These are phyloP conservation scores for Drosophila longiperda DNA, from an alignment of 2,888 invertebrate species.

Conservation along the genomic window DNA sequence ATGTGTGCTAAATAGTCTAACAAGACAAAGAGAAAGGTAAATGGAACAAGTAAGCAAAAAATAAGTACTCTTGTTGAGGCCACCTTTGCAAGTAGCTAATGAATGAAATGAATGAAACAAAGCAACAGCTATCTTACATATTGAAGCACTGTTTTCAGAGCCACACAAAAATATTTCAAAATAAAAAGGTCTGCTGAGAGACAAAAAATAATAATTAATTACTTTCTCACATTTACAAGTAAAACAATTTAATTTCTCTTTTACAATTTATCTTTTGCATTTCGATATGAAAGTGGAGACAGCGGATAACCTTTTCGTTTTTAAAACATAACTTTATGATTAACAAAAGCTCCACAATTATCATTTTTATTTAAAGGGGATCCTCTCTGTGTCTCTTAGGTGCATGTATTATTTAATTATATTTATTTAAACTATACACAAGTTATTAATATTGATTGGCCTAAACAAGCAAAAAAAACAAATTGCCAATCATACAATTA, in stretches of 20 bases:
- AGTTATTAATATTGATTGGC: not conserved
- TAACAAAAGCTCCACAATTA: not conserved
- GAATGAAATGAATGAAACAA: not conserved
- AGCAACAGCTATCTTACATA: not conserved
- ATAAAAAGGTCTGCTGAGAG: not conserved
- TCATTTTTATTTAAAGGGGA: not conserved
- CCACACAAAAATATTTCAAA: not conserved
- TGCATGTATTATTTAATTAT: not conserved
- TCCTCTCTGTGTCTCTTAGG: not conserved
- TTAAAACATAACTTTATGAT: not conserved
- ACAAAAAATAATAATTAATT: not conserved
- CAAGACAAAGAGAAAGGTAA: conserved; percentile 26
- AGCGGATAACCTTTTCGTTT: not conserved
- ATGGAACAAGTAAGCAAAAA: conserved; percentile 5
- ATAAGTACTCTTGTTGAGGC: not conserved
- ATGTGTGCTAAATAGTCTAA: not conserved
- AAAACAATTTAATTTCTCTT: not conserved
- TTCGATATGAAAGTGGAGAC: not conserved
- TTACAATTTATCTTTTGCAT: not conserved
- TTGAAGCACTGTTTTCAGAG: not conserved
- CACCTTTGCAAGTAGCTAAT: not conserved
- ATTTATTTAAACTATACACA: not conserved
- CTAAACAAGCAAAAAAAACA: conserved; percentile 3
- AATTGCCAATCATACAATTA: conserved; percentile 52
- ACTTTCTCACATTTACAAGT: not conserved